These are phyloP conservation scores for Linyphia triangularis DNA, from an alignment of 2,888 invertebrate species.

Conservation along the genomic window DNA sequence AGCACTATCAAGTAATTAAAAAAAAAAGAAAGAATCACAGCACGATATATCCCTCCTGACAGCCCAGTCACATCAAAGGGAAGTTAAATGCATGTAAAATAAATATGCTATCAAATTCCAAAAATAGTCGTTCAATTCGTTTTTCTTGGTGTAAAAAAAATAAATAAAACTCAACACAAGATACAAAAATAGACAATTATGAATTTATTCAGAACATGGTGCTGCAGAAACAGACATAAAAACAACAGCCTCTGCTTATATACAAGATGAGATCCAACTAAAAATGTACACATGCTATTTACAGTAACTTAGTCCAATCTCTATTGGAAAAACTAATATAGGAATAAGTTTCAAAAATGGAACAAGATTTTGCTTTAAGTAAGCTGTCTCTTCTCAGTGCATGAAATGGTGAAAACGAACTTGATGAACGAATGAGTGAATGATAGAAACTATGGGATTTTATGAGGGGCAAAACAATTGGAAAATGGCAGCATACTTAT, in stretches of 20 bases:
- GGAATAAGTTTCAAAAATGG: constrained; percentile 42
- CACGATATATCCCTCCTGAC: no score
- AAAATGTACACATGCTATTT: constrained; percentile 71
- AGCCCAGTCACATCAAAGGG: no score
- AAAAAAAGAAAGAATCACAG: no score
- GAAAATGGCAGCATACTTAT: no score
- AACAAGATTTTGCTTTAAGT: constrained; percentile 28
- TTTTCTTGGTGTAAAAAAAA: constrained; percentile 7
- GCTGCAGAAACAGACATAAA: constrained; percentile 74
- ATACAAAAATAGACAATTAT: constrained; percentile 75
- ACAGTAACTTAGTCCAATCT: constrained; percentile 59
- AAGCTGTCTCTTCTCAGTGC: constrained; percentile 22
- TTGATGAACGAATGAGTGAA: neutral
- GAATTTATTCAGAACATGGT: constrained; percentile 73
- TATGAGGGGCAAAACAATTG: neutral
- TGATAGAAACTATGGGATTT: neutral
- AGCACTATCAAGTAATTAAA: no score
- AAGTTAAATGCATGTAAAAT: no score
- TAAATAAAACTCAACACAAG: constrained; percentile 55
- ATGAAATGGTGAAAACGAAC: neutral
- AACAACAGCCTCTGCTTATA: constrained; percentile 74
- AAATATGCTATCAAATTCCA: no score
- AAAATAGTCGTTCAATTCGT: no score
- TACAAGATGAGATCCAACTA: constrained; percentile 75
- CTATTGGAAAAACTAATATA: constrained; percentile 59